Evolutionary conservation across 2,888 invertebrate genomes (phyloP).

Genomic region (Alentia gelatinosa): DNA sequence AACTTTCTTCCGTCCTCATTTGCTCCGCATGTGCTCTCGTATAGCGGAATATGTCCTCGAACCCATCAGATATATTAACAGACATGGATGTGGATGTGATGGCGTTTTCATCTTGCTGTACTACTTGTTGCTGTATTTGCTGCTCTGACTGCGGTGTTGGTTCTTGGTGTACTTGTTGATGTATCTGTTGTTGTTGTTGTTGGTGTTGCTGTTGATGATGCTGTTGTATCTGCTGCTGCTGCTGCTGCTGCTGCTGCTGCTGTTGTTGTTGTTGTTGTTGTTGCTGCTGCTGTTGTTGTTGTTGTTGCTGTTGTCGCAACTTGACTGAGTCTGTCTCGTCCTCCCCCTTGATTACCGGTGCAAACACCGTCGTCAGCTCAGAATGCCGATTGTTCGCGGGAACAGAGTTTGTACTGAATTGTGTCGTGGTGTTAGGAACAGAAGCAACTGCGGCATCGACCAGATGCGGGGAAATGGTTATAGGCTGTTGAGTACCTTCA

Average conservation of each 20-base stretch:
- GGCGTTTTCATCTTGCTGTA: background rate
- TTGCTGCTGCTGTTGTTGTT: background rate
- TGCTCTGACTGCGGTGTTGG: background rate
- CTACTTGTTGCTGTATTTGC: background rate
- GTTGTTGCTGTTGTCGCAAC: background rate
- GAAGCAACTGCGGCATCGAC: background rate
- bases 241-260: background rate
- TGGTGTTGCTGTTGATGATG: constrained; percentile 4
- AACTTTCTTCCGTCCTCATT: constrained; percentile 61
- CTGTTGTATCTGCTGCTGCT: background rate
- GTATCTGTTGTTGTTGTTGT: background rate
- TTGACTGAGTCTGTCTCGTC: background rate
- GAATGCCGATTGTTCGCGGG: background rate
- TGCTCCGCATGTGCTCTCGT: constrained; percentile 45
- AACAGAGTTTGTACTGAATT: background rate
- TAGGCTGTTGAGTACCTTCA: constrained; percentile 49
- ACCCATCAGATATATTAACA: constrained; percentile 55
- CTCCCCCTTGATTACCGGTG: constrained; percentile 56
- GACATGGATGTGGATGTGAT: constrained; percentile 15
- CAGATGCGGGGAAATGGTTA: constrained; percentile 48
- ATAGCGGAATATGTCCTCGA: constrained; percentile 56
- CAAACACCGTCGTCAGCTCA: constrained; percentile 59
- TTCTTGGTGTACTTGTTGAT: constrained; percentile 63
- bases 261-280: constrained; percentile 63
- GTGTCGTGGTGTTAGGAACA: background rate